Evolutionary conservation across 2,113 vertebrate genomes (phyloP), one percentile per base, ranked within the genome.

Genomic region (Grammomys dolichurus): DNA sequence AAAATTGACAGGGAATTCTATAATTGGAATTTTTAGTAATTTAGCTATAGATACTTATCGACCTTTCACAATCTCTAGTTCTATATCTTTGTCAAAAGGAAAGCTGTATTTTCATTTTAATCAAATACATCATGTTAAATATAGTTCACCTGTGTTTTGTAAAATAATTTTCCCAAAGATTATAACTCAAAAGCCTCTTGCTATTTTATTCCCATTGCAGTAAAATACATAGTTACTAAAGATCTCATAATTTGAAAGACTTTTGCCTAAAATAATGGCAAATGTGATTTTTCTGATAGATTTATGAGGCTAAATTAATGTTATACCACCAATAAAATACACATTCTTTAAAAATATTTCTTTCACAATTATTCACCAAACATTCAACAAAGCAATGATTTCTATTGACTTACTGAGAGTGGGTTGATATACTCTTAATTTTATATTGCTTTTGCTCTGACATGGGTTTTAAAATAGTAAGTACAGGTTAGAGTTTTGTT

Each of bases 11-110:
- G 69, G 75, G 46, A 8, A 1, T 94, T 69, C 20, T 19, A 7
- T 48, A 93, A 97, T 72, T 75, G 72, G 76, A 93, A 97, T 69
- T 72, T 89, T 76, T 88, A 90, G 43, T 43, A 96, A 90, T 97
- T 63, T 9, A 96, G 33, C 58, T 96, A 80, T 78, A 95, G 2
- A 86, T 73, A n/a, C 16, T 96, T 95, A 78, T 13, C 91, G 60
- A 93, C 76, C 6, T 93, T 93, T 33, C 11, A 12, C 63, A 11
- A 90, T 33, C 28, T 91, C n/a, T 8, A 65, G 31, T 48, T 97
- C 91, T 58, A 46, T 16, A 58, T 51, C 91, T 28, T 70, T 58
- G 70, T 13, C 69, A 67, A 54, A 60, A 77, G 46, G 67, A 84
- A 96, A 93, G 54, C 12, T 51, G 31, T 77, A 75, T 93, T 92